A percentile compares a stretch with the other conserved stretches of the same genome.
phyloP scores from a whole-genome alignment of 2,888 invertebrate species.

The Pammene fasciana region DNA sequence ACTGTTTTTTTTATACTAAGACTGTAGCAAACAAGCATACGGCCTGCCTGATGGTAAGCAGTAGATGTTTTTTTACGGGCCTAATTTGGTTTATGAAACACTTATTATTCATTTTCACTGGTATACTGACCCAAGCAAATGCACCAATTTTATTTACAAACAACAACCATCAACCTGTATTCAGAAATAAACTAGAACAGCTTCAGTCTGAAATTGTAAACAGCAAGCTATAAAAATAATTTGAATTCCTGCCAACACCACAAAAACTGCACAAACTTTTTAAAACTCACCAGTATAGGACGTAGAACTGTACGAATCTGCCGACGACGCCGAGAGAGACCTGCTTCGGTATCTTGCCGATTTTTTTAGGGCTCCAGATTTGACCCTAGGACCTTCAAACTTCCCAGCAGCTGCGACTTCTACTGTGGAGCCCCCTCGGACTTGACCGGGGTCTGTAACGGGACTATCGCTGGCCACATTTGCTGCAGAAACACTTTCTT shows the following conservation, averaged over 20 bases:
- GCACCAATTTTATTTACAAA: neutral
- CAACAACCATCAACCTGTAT: neutral
- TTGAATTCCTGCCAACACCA: constrained; percentile 28
- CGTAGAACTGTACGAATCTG: constrained; percentile 96
- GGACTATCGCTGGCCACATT: constrained; percentile 88
- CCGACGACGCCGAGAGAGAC: constrained; percentile 96
- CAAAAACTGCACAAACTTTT: constrained; percentile 28
- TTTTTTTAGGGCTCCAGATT: constrained; percentile 92
- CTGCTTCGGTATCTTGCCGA: constrained; percentile 94
- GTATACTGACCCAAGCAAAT: neutral
- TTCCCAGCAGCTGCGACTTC: constrained; percentile 73
- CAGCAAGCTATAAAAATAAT: constrained; percentile 6
- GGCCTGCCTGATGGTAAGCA: too few species aligned
- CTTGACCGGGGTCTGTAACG: constrained; percentile 89
- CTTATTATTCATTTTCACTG: too few species aligned
- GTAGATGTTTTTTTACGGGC: too few species aligned
- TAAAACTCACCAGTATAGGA: constrained; percentile 83
- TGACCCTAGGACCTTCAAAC: constrained; percentile 75
- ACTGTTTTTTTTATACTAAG: too few species aligned
- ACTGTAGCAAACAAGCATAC: too few species aligned
- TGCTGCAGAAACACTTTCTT: constrained; percentile 71
- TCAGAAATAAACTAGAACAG: neutral
- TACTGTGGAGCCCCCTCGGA: constrained; percentile 63
- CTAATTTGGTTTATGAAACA: too few species aligned
- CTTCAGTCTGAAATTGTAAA: constrained; percentile 1